phyloP scores from a whole-genome alignment of 37 sponge, comb jelly and placozoan genomes.

The Tethya wilhelma region DNA sequence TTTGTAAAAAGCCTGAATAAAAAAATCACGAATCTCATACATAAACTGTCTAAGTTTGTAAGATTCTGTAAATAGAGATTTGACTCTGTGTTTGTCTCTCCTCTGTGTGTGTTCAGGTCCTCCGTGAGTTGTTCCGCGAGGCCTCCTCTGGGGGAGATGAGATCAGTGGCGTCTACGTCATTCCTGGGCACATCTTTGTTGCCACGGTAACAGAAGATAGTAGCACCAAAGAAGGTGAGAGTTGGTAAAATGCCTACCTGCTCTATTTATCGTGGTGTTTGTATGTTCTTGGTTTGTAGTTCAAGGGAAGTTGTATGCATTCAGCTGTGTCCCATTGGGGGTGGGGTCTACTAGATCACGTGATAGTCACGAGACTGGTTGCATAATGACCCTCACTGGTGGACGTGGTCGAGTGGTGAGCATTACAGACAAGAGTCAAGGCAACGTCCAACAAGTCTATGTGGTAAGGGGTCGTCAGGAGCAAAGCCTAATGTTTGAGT shows the following conservation, averaged over 20 bases:
- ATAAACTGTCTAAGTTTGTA: background rate
- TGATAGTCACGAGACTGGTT: slow-evolving; percentile 11
- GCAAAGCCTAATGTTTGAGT: too few species aligned
- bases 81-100: background rate
- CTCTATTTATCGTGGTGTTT: background rate
- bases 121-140: slow-evolving; percentile 31
- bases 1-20: too few species aligned
- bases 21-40: too few species aligned
- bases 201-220: slow-evolving; percentile 1
- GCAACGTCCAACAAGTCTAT: background rate
- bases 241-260: background rate
- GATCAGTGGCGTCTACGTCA: slow-evolving; percentile 13
- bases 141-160: background rate
- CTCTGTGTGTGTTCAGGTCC: background rate
- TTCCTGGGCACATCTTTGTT: slow-evolving; percentile 39
- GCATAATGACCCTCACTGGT: background rate
- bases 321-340: slow-evolving; percentile 13
- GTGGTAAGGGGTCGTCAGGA: slow-evolving; percentile 35
- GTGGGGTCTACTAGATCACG: background rate
- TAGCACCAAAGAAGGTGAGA: background rate
- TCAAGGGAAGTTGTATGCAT: slow-evolving; percentile 17
- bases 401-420: slow-evolving; percentile 6
- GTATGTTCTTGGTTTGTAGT: background rate
- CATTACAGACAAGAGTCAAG: background rate
- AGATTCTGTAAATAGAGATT: background rate